Percentiles rank a stretch among this genome's conserved stretches.
phyloP scores from a whole-genome alignment of 2,113 vertebrate species.

The Eptesicus fuscus region DNA sequence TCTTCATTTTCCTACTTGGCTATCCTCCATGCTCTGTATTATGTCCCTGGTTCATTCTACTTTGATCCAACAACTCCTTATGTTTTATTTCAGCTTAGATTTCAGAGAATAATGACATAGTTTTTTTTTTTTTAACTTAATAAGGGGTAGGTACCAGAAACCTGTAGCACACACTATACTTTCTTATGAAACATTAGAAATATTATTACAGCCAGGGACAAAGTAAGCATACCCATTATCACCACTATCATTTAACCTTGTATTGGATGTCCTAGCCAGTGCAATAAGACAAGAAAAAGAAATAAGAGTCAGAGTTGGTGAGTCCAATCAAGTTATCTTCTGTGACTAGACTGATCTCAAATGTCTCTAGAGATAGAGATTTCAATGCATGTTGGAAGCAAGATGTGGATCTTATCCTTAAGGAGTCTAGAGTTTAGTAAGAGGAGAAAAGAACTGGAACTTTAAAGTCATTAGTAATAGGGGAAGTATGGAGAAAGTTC shows the following conservation, averaged over 20 bases:
- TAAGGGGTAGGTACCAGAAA: background rate
- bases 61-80: background rate
- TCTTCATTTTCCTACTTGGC: background rate
- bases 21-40: background rate
- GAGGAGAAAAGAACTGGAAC: background rate
- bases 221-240: background rate
- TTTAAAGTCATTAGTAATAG: constrained; percentile 34
- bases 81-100: background rate
- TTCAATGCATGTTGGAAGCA: constrained; percentile 10
- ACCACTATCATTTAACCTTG: background rate
- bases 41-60: background rate
- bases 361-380: constrained; percentile 23
- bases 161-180: background rate
- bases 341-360: constrained; percentile 32
- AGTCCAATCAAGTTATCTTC: background rate
- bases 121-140: constrained; percentile 31
- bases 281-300: constrained; percentile 46
- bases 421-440: constrained; percentile 20
- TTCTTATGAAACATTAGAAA: background rate
- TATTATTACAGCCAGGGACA: background rate
- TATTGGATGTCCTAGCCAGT: background rate
- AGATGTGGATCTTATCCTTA: constrained; percentile 39
- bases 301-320: constrained; percentile 9
- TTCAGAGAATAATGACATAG: background rate
- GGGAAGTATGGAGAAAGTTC: background rate